Conservation (phyloP, 2,113 vertebrate species). For the Coturnix japonica region DNA sequence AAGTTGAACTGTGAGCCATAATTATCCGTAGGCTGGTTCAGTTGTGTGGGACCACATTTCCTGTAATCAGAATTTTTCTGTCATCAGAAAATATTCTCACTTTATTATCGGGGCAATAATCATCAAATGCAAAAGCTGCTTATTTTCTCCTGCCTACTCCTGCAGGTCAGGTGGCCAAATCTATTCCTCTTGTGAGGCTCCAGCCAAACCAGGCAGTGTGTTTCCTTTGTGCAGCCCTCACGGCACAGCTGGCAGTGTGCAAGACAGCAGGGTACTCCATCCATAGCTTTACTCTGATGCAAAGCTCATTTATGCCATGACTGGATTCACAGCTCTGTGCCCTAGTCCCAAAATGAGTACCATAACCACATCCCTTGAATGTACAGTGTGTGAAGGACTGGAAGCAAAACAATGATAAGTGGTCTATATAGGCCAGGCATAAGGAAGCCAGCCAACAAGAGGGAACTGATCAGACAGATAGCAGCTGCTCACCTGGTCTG, state of each 20-base stretch:
- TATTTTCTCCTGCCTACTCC: neutral
- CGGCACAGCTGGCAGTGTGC: neutral
- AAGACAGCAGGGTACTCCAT: neutral
- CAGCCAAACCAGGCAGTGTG: neutral
- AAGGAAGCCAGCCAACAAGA: neutral
- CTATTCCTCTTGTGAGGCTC: neutral
- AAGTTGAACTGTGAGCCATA: neutral
- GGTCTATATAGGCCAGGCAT: rapidly evolving
- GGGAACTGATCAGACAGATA: neutral
- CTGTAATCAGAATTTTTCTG: rapidly evolving
- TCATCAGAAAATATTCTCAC: neutral
- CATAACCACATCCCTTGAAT: neutral
- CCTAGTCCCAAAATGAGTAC: neutral
- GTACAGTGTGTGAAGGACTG: neutral
- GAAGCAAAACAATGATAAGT: neutral
- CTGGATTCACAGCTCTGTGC: neutral
- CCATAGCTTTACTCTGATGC: neutral
- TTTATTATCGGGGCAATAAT: neutral
- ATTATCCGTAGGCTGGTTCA: neutral
- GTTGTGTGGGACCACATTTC: neutral
- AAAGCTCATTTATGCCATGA: neutral
- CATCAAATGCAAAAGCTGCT: neutral
- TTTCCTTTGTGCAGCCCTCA: neutral
- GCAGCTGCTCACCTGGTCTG: neutral
- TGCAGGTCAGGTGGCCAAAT: neutral